Base-by-base conservation (phyloP, 1,140 invertebrate genomes). In the Triops cancriformis region DNA sequence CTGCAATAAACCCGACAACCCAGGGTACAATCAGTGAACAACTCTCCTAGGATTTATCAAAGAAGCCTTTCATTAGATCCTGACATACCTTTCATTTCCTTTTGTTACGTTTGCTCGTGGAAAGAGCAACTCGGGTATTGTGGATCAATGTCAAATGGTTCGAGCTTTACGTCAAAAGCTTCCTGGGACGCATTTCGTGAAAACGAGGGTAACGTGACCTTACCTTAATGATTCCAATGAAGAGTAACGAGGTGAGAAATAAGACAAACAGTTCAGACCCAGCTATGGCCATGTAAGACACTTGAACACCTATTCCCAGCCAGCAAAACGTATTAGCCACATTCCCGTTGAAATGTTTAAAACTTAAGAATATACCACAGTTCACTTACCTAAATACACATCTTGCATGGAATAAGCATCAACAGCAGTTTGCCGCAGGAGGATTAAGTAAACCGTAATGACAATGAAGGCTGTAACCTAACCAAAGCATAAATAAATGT, bases 181-280 rank as follows among this genome's bases (percentile, higher is more conserved):
- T 64, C 23, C 14, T 64, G 6, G 51, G 14, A 18, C 11, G 5
- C 43, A 23, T 5, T n/a, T 64, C 1, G 0, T n/a, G 3, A 9
- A 9, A 64, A 5, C 6, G 23, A 23, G 51, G 0, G 14, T 73
- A 45, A 45, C 18, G 27, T 75, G 31, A 51, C 80, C 87, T 90
- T 84, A 91, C 90, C 88, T 89, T 90, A 85, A 89, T 88, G 82
- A 91, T 89, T 79, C 90, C 90, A 83, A 90, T 88, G 80, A 91
- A 87, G 37, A 91, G 84, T 78, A 90, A 86, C 83, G 89, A 86
- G 83, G 89, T 91, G 42, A 91, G 84, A 26, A 89, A 83, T 79
- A 91, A 88, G 88, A 90, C 90, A 80, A 90, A 90, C 83, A 91
- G 87, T 84, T 91, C 90, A 75, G 89, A 91, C 80, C 89, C 89